Percentiles rank a stretch among this genome's conserved stretches.
These are phyloP conservation scores for Hassar affinis DNA, from an alignment of 2,113 vertebrate genomes.

Conservation along the genomic window DNA sequence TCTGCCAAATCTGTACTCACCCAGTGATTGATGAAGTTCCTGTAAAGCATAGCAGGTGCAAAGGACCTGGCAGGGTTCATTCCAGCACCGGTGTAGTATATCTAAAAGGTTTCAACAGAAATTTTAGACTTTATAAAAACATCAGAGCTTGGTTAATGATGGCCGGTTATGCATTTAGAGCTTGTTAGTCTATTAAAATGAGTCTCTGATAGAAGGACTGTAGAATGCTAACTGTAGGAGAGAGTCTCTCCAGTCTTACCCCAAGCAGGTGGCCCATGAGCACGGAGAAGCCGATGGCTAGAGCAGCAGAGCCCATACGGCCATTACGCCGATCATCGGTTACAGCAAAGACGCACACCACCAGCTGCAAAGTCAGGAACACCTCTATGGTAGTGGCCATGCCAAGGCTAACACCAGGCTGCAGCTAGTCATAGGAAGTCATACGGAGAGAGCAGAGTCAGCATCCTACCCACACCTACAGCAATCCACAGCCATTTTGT, in stretches of 20 bases:
- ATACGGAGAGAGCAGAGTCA: neutral
- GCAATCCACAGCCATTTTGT: neutral
- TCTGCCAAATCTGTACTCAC: constrained; percentile 69
- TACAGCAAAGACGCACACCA: constrained; percentile 89
- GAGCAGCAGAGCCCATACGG: constrained; percentile 81
- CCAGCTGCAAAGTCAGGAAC: constrained; percentile 89
- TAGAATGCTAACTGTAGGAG: neutral
- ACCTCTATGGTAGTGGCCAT: constrained; percentile 92
- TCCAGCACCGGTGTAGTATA: constrained; percentile 90
- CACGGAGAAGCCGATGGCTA: constrained; percentile 90
- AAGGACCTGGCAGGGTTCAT: constrained; percentile 97
- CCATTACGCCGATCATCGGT: constrained; percentile 88
- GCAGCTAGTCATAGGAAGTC: constrained; percentile 70
- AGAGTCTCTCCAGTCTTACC: constrained; percentile 70
- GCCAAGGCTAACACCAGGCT: constrained; percentile 85
- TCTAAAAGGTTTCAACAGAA: constrained; percentile 64
- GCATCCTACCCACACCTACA: neutral
- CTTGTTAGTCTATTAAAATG: neutral
- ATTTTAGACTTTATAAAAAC: neutral
- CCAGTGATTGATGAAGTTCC: constrained; percentile 95
- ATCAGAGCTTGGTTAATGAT: neutral
- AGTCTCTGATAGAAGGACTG: neutral
- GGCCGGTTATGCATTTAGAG: neutral
- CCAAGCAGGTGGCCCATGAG: constrained; percentile 92
- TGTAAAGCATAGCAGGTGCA: constrained; percentile 86